Base-by-base conservation (phyloP, 2,888 invertebrate species). In the Hofmannophila pseudospretella region DNA sequence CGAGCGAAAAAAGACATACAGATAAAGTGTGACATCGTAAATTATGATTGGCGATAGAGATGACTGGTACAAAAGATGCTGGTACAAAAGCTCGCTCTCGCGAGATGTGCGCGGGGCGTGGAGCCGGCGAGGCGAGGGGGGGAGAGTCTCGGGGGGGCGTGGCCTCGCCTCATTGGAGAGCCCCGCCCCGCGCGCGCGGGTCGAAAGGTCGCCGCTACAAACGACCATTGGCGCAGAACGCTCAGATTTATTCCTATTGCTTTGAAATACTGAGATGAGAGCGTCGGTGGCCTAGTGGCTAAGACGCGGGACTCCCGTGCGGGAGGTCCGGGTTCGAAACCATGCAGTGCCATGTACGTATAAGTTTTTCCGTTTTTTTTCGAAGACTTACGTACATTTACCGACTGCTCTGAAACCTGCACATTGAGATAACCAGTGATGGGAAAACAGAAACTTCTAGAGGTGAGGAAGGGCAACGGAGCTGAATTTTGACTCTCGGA, bases 131-230 rank as follows among this genome's bases (percentile, higher is more conserved):
- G 52, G 39, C 54, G 54, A 60, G 47, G 56, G 57, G 63, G 62
- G 65, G 63, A 70, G 68, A 63, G 69, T 51, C 62, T 58, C 60
- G 72, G 58, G 64, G 58, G 11, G 58, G 63, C 54, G 58, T 54
- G 54, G 60, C 73, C 76, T 73, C 69, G 64, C 70, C 72, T 64
- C 58, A 82, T 84, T 77, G 76, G 75, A 69, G 71, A 78, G 82
- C 81, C 80, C 86, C 84, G 85, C 86, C 66, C 73, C 67, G 70
- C 67, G 64, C 67, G 61, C 54, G 64, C 72, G 67, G 85, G 82
- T 81, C 78, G 82, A 72, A 75, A 78, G 78, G 76, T 78, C 77
- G 74, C 61, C 65, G 52, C 58, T 58, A 51, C 49, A 56, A 53
- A 44, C 56, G 47, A 58, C 69, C 70, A 75, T 70, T 76, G 76